phyloP scores from a whole-genome alignment of 2,888 invertebrate species.

The Plusia festucae region DNA sequence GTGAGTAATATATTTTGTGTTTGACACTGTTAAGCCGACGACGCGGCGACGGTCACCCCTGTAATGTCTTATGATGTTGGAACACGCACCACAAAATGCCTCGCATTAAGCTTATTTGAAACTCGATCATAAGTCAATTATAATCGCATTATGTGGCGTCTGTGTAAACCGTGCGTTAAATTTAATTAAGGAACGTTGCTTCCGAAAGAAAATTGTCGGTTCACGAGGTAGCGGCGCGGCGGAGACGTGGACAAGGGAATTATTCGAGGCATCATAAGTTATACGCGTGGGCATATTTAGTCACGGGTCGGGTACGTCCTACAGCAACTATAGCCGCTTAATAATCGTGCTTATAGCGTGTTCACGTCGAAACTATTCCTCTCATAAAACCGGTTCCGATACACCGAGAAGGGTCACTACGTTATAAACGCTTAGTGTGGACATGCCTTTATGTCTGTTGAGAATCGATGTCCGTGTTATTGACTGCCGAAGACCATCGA shows the following conservation, averaged over 20 bases:
- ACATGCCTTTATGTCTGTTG: constrained; percentile 69
- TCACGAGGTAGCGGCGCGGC: constrained; percentile 50
- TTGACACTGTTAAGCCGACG: constrained; percentile 23
- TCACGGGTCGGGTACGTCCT: constrained; percentile 77
- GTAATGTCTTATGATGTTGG: constrained; percentile 35
- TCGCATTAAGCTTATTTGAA: constrained; percentile 63
- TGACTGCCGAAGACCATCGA: constrained; percentile 54
- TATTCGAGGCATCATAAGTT: constrained; percentile 78
- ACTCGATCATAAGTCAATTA: constrained; percentile 77
- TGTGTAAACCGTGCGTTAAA: constrained; percentile 81
- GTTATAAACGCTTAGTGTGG: constrained; percentile 70
- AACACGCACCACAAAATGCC: constrained; percentile 51
- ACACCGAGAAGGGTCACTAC: constrained; percentile 69
- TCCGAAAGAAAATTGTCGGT: constrained; percentile 71
- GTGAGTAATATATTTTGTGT: constrained; percentile 30
- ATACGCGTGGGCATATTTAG: constrained; percentile 86
- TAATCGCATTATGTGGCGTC: constrained; percentile 78
- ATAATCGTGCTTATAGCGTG: constrained; percentile 71
- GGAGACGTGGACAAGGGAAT: constrained; percentile 65
- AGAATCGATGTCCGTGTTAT: constrained; percentile 51
- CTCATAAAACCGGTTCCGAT: constrained; percentile 79
- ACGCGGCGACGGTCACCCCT: constrained; percentile 33
- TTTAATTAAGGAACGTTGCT: constrained; percentile 80
- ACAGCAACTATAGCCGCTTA: constrained; percentile 75
- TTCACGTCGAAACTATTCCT: constrained; percentile 78